Evolutionary conservation across 2,113 vertebrate genomes (phyloP).

Genomic region (Sylvietta virens): DNA sequence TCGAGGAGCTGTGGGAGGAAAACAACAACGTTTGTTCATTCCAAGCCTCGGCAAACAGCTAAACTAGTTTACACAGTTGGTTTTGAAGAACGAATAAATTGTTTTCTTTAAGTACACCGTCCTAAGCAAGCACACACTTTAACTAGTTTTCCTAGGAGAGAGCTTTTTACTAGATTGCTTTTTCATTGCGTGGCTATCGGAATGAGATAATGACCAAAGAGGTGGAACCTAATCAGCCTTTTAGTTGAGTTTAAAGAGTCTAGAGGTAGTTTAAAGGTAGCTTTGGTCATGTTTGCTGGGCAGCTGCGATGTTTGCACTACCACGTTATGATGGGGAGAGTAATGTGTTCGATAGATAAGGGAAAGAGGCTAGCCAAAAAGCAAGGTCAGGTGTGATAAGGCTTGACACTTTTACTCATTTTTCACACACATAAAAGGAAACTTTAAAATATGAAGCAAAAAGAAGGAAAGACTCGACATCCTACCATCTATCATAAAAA

Average conservation of each 20-base stretch:
- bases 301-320: slow-evolving; percentile 71
- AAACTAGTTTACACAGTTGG: slow-evolving; percentile 67
- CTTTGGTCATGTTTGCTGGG: slow-evolving; percentile 72
- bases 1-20: background rate
- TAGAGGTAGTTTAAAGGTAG: slow-evolving; percentile 71
- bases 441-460: slow-evolving; percentile 60
- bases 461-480: slow-evolving; percentile 28
- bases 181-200: slow-evolving; percentile 77
- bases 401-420: slow-evolving; percentile 74
- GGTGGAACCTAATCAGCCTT: slow-evolving; percentile 76
- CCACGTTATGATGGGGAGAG: slow-evolving; percentile 77
- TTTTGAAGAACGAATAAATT: slow-evolving; percentile 52
- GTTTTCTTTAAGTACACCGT: slow-evolving; percentile 62
- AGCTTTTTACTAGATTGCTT: slow-evolving; percentile 73
- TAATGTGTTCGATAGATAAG: slow-evolving; percentile 82
- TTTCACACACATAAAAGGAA: slow-evolving; percentile 77
- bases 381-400: slow-evolving; percentile 76
- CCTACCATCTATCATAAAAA: slow-evolving; percentile 40
- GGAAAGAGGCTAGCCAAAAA: slow-evolving; percentile 68
- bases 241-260: slow-evolving; percentile 73
- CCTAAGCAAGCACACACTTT: slow-evolving; percentile 72
- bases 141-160: slow-evolving; percentile 61
- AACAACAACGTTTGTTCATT: slow-evolving; percentile 45
- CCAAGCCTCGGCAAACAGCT: slow-evolving; percentile 66
- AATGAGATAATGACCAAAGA: slow-evolving; percentile 78